phyloP scores from a whole-genome alignment of 1,140 invertebrate genomes.

The Philaenus spumarius region DNA sequence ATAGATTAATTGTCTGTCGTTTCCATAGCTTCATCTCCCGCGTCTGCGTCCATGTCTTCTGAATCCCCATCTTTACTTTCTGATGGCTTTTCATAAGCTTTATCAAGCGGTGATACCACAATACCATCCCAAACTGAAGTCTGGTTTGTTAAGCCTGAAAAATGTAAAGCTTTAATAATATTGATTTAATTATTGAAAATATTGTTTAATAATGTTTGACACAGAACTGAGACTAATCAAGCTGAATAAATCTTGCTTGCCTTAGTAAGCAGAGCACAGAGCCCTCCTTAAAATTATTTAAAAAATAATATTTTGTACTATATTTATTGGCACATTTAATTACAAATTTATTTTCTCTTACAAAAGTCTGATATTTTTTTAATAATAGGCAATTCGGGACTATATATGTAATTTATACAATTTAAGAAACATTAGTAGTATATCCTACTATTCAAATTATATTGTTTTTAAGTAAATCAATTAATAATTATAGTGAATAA shows the following conservation, averaged over 20 bases:
- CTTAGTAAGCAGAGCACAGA: background rate
- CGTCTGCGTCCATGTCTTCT: constrained; percentile 50
- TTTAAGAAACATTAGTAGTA: too few species aligned
- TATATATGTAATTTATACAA: too few species aligned
- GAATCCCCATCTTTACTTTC: constrained; percentile 52
- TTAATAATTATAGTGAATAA: too few species aligned
- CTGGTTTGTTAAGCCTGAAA: constrained; percentile 50
- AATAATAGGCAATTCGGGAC: too few species aligned
- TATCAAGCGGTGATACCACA: constrained; percentile 84
- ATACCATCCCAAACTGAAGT: constrained; percentile 92
- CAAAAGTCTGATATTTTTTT: too few species aligned
- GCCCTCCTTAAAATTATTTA: too few species aligned
- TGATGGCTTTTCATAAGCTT: constrained; percentile 73
- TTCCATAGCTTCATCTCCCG: constrained; percentile 35
- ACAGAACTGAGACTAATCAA: background rate
- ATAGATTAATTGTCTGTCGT: constrained; percentile 26
- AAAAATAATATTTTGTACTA: too few species aligned
- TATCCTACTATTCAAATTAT: too few species aligned
- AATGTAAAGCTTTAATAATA: too few species aligned
- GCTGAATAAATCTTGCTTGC: background rate
- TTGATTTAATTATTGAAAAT: background rate
- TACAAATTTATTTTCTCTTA: too few species aligned
- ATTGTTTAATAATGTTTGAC: background rate
- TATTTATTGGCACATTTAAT: too few species aligned
- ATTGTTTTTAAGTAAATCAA: too few species aligned